Conservation (phyloP, 1,140 invertebrate genomes). For the Ganaspis sp. region DNA sequence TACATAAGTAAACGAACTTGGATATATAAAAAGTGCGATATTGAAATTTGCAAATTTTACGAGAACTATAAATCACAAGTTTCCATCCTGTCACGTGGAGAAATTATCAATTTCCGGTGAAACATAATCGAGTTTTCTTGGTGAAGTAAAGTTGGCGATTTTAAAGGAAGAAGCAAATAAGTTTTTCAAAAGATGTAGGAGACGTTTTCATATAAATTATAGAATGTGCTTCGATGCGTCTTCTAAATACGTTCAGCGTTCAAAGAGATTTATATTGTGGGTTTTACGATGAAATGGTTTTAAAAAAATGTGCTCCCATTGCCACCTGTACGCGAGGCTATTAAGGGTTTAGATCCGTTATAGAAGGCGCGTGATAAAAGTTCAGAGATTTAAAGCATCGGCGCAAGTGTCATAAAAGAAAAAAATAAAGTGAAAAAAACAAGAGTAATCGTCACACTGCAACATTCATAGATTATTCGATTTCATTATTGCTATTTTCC, state of each 20-base stretch:
- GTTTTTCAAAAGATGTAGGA: background rate
- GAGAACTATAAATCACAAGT: background rate
- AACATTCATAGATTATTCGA: background rate
- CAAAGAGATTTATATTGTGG: background rate
- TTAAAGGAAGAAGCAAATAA: background rate
- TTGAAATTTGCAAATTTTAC: too few species aligned
- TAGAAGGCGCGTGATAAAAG: background rate
- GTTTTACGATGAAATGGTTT: background rate
- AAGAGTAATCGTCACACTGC: background rate
- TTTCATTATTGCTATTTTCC: background rate
- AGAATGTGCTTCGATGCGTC: background rate
- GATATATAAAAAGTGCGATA: too few species aligned
- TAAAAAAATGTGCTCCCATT: background rate
- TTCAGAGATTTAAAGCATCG: conserved; percentile 8
- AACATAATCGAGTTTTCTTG: background rate
- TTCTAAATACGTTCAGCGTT: conserved; percentile 4
- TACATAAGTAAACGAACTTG: too few species aligned
- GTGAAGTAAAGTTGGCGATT: background rate
- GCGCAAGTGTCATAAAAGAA: background rate
- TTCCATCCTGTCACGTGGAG: background rate
- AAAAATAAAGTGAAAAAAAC: background rate
- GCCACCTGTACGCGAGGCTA: conserved; percentile 8
- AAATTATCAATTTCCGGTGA: background rate
- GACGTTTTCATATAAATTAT: conserved; percentile 3
- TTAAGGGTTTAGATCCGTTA: conserved; percentile 30